Base-by-base conservation (phyloP, 2,888 invertebrate species). In the Synergus umbraculus region DNA sequence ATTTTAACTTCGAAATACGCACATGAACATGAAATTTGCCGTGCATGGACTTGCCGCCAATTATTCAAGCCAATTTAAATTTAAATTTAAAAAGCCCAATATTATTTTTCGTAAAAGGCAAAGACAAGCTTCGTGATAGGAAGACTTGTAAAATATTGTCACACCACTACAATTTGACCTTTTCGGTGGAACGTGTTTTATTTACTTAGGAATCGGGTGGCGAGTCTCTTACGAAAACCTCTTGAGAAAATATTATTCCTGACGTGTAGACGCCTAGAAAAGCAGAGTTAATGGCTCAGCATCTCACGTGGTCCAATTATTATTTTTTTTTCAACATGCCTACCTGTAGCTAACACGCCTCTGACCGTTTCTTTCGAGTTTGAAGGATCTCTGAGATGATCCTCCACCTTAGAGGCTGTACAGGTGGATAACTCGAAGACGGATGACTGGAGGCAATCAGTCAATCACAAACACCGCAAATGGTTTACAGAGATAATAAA, bases 11-110 rank as follows among this genome's bases (percentile, higher is more conserved):
- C n/a, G n/a, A 65, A 64, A 79, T 82, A 80, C 81, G 77, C 79
- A 76, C 82, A 81, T 79, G 77, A 69, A 77, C 77, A 78, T 79
- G 81, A 66, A 80, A 76, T 77, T 82, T 49, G 76, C 58, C 5
- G 37, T 37, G 5, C 0, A 37, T 4, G 5, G 37, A 37, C 37
- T 37, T 78, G 67, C 76, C 76, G 82, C 76, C 66, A 65, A 77
- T 80, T 78, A 78, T 80, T 78, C 54, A 69, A 54, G n/a, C 78
- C 76, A 82, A 65, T 65, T 65, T 41, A 67, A 43, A 67, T n/a
- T 3, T 4, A 9, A 37, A 65, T 66, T 41, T n/a, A 41, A 15
- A 64, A 65, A 41, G n/a, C n/a, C 4, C 13, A 4, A 13, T 37
- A 37, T 46, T 67, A 46, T 44, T 22, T 22, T 67, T 67, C 22